A percentile compares a stretch with the other conserved stretches of the same genome.
These are phyloP conservation scores for Manis pentadactyla DNA, from an alignment of 2,797 vertebrate genomes.

Conservation along the genomic window DNA sequence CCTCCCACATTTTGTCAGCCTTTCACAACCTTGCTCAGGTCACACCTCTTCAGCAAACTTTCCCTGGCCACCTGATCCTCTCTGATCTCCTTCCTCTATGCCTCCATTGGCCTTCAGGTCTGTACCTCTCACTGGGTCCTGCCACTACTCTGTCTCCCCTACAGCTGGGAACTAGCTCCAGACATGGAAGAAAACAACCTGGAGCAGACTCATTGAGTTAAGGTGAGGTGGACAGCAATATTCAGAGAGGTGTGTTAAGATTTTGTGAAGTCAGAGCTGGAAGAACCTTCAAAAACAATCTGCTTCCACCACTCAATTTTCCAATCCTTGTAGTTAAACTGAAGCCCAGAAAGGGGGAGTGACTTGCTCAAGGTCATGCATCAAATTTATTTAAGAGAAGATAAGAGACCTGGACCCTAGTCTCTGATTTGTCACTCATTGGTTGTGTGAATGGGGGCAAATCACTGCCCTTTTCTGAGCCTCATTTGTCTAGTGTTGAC, in stretches of 20 bases:
- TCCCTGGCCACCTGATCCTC: not conserved
- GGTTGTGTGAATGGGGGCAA: not conserved
- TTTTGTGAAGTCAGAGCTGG: not conserved
- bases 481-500: not conserved
- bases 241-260: not conserved
- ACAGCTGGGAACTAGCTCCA: not conserved
- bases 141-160: not conserved
- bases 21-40: not conserved
- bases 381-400: not conserved
- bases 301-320: not conserved
- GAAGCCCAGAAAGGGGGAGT: not conserved
- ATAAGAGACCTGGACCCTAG: not conserved
- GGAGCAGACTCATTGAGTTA: not conserved
- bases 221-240: not conserved
- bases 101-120: not conserved
- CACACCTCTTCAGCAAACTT: slow-evolving; percentile 23
- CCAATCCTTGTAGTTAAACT: slow-evolving; percentile 15
- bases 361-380: not conserved
- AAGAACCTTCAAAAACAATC: not conserved
- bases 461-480: not conserved
- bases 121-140: not conserved
- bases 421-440: not conserved
- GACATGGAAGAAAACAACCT: not conserved
- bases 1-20: not conserved
- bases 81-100: not conserved